Evolutionary conservation across 1,140 invertebrate species (phyloP).

Genomic region (Apis florea): DNA sequence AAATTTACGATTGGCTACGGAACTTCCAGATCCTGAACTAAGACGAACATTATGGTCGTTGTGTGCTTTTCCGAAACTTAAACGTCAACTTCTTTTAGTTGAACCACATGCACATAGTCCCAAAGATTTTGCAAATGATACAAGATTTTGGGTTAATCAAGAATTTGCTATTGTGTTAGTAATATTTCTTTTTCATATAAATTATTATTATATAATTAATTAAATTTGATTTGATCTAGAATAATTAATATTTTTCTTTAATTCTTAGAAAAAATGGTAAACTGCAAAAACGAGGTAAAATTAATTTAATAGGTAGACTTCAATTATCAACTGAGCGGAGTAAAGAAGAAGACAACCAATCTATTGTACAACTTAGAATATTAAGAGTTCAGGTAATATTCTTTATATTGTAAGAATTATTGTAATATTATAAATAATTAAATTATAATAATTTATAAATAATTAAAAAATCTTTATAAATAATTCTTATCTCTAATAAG

Average conservation of each 20-base stretch:
- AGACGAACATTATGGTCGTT: slow-evolving; percentile 98
- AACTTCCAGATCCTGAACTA: slow-evolving; percentile 97
- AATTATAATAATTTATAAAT: too few relatives aligned
- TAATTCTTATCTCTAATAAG: not conserved
- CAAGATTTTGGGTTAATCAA: slow-evolving; percentile 98
- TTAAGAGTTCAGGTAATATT: slow-evolving; percentile 87
- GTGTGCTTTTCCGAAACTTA: slow-evolving; percentile 98
- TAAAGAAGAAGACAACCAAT: slow-evolving; percentile 98
- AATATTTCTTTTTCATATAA: slow-evolving; percentile 25
- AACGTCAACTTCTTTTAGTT: slow-evolving; percentile 93
- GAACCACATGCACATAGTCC: slow-evolving; percentile 89
- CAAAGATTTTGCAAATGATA: slow-evolving; percentile 97
- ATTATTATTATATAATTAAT: not conserved
- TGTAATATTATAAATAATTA: too few relatives aligned
- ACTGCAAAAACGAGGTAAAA: slow-evolving; percentile 94
- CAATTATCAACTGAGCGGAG: slow-evolving; percentile 97
- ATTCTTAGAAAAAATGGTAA: slow-evolving; percentile 93
- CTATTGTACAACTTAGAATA: slow-evolving; percentile 97
- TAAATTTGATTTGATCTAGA: too few relatives aligned
- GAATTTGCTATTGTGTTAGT: slow-evolving; percentile 93
- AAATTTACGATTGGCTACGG: slow-evolving; percentile 96
- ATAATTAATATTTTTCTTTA: slow-evolving; percentile 38
- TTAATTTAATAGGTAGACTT: slow-evolving; percentile 95
- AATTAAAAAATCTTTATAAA: too few relatives aligned
- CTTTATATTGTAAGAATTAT: not conserved